Conservation (phyloP, 2,888 invertebrate species). For the Papilio gigon region DNA sequence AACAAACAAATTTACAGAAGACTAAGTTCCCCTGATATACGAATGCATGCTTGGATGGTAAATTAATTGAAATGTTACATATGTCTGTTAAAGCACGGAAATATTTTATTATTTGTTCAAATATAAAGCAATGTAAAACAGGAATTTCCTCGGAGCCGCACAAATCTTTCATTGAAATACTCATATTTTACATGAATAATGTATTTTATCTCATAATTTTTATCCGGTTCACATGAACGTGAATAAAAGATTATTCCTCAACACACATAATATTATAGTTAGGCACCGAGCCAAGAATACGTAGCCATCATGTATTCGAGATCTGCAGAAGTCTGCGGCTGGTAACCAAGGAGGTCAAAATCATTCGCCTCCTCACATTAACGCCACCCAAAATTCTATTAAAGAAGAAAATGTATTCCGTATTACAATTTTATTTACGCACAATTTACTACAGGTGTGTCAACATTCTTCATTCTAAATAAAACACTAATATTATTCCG, state of each 20-base stretch:
- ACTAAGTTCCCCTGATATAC: slow-evolving; percentile 12
- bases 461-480: background rate
- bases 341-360: slow-evolving; percentile 20
- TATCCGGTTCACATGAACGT: slow-evolving; percentile 25
- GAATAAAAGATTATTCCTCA: slow-evolving; percentile 23
- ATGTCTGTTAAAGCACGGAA: background rate
- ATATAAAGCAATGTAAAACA: background rate
- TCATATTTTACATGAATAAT: slow-evolving; percentile 24
- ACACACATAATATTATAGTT: slow-evolving; percentile 33
- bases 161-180: slow-evolving; percentile 14
- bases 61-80: background rate
- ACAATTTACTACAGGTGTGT: too few relatives aligned
- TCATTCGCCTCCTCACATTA: slow-evolving; percentile 12
- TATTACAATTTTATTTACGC: background rate
- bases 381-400: background rate
- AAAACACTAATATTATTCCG: background rate
- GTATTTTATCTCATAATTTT: slow-evolving; percentile 24
- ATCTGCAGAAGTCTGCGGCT: slow-evolving; percentile 21
- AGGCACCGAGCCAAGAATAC: slow-evolving; percentile 38
- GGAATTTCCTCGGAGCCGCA: background rate
- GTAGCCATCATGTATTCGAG: slow-evolving; percentile 36
- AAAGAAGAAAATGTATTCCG: background rate
- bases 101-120: background rate
- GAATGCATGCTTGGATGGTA: background rate
- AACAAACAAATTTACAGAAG: slow-evolving; percentile 22